Evolutionary conservation across 2,113 vertebrate genomes (phyloP), one percentile per base, ranked within the genome.

Genomic region (Potamarius usumacintae): DNA sequence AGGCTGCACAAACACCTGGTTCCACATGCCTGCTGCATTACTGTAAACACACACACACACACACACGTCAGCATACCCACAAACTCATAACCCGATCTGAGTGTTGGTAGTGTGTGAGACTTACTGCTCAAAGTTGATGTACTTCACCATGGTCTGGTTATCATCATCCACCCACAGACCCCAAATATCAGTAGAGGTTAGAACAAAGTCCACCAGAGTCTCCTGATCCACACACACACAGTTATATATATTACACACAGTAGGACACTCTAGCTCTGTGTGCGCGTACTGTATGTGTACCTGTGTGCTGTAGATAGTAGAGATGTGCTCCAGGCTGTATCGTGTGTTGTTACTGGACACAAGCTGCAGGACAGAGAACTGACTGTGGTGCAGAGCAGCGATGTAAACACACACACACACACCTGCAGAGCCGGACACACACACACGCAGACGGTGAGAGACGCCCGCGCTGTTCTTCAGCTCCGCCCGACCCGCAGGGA

Each of bases 91-190:
- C 0, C 52, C 52, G 42, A n/a, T 72, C 52, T 71, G 50, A 53
- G n/a, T 7, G 14, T 11, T 55, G 52, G 65, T 3, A 9, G n/a
- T 20, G 15, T 2, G 67, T 14, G 67, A 15, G n/a, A 94, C 95
- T 92, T 90, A 99, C 98, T 98, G 97, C 86, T 99, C 98, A 87
- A 97, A 99, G 93, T 97, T 98, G 94, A 98, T 97, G 93, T 97
- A 97, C 91, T 97, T 99, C 91, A 99, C 96, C 25, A 96, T 89
- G 0, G 96, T 96, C 78, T 96, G 93, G 89, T 96, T 97, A 86
- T 97, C 95, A n/a, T 97, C 97, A 0, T 97, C 97, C 58, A 98
- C 93, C 98, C 97, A 99, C 65, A 99, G 93, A 0, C 94, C 97
- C 98, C 98, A 99, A 89, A 99, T 93, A 81, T 99, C 97, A 0